These are phyloP conservation scores for Chamaetylas fuelleborni DNA, from an alignment of 2,113 vertebrate species.

Conservation along the genomic window DNA sequence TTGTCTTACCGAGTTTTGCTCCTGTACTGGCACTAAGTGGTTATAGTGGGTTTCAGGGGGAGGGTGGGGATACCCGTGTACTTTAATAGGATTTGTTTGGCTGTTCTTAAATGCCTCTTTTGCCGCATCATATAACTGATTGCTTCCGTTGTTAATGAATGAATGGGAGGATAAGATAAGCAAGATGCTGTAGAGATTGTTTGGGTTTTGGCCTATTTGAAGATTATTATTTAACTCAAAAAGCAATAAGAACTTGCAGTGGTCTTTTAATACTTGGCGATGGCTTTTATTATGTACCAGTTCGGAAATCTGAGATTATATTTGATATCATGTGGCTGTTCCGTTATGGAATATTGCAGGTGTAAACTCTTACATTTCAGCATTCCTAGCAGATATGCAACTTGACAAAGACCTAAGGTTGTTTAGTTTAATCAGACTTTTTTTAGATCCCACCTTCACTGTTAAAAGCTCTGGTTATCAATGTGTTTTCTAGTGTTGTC, in stretches of 20 bases:
- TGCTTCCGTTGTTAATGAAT: slow-evolving; percentile 72
- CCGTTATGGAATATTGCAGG: slow-evolving; percentile 64
- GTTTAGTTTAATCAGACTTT: slow-evolving; percentile 61
- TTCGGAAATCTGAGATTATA: slow-evolving; percentile 71
- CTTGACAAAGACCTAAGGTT: slow-evolving; percentile 56
- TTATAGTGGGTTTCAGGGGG: slow-evolving; percentile 55
- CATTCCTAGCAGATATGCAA: slow-evolving; percentile 68
- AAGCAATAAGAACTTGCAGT: slow-evolving; percentile 72
- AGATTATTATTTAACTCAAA: slow-evolving; percentile 61
- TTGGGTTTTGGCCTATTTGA: slow-evolving; percentile 67
- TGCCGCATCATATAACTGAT: slow-evolving; percentile 52
- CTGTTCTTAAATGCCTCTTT: slow-evolving; percentile 66
- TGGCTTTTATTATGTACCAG: slow-evolving; percentile 65
- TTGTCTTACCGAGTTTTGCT: slow-evolving; percentile 63
- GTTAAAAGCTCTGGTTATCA: slow-evolving; percentile 75
- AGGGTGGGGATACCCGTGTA: slow-evolving; percentile 22
- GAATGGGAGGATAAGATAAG: slow-evolving; percentile 33
- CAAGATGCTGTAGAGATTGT: slow-evolving; percentile 25
- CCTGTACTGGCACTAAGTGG: slow-evolving; percentile 61
- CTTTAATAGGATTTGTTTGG: slow-evolving; percentile 36
- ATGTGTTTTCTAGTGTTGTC: slow-evolving; percentile 80
- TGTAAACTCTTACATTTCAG: slow-evolving; percentile 68
- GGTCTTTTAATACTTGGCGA: slow-evolving; percentile 60
- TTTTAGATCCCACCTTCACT: slow-evolving; percentile 69
- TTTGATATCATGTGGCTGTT: slow-evolving; percentile 73